phyloP scores from a whole-genome alignment of 2,888 invertebrate species.

The Himalopsyche anomala region DNA sequence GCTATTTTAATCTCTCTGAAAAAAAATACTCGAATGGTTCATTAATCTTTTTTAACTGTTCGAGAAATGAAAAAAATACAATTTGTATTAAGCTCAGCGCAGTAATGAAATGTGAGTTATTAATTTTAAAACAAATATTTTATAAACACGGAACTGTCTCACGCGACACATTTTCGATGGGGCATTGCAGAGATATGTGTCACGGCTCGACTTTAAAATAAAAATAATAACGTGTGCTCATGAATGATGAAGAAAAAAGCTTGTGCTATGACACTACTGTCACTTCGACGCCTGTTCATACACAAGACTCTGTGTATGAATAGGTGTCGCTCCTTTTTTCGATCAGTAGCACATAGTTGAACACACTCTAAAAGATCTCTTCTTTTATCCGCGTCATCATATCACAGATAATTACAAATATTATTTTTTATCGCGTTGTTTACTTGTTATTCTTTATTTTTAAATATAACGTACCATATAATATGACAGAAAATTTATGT shows the following conservation, averaged over 20 bases:
- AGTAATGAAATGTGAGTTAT: neutral
- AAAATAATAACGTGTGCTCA: neutral
- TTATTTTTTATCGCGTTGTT: neutral
- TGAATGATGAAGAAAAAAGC: neutral
- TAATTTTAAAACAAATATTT: neutral
- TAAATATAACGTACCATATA: neutral
- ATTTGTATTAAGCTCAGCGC: neutral
- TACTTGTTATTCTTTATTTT: neutral
- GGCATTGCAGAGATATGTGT: constrained; percentile 1
- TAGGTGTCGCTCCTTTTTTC: neutral
- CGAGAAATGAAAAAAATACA: neutral
- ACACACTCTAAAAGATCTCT: neutral
- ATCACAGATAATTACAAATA: neutral
- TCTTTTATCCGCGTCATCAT: neutral
- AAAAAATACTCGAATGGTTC: neutral
- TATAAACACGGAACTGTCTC: neutral
- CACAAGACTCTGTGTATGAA: constrained; percentile 22
- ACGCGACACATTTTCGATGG: constrained; percentile 7
- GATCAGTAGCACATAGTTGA: neutral
- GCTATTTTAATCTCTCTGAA: neutral
- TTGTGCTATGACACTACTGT: constrained; percentile 18
- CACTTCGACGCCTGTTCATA: constrained; percentile 10
- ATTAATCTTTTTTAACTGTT: constrained; percentile 1
- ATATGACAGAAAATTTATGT: neutral
- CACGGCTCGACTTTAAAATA: neutral